Evolutionary conservation across 2,797 vertebrate genomes (phyloP), one percentile per base, ranked within the genome.

Genomic region (Phataginus tetradactyla): DNA sequence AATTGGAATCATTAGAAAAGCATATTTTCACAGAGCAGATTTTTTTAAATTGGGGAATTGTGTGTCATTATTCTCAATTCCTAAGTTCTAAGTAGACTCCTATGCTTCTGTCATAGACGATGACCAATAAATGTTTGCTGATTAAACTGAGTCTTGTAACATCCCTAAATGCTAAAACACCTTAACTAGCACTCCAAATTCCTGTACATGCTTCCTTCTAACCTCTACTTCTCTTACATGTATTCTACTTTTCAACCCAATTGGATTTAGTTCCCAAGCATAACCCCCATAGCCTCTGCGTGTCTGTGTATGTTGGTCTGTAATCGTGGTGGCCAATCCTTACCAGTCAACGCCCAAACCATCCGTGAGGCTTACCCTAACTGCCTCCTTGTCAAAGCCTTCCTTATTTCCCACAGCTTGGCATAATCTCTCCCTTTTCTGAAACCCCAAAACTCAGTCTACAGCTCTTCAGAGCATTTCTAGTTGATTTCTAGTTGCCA

Each of bases 1-100:
- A 91, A 68, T 49, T 61, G 77, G 45, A 95, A 64, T 93, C 18
- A 75, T 89, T 86, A 72, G 18, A 91, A 89, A 81, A 86, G 11
- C 17, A 6, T 74, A 85, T 85, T 93, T 92, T 94, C 34, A 90
- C 17, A 75, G 27, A 72, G 77, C 23, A 86, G n/a, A 45, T 61
- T 91, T 80, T 79, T 72, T 25, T 11, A 55, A 83, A 57, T 72
- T 29, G 21, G 21, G 18, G 27, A 78, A 84, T 42, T 93, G n/a
- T 6, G 87, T 74, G 78, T 42, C 39, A 66, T 88, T 53, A 96
- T 59, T 87, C 29, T 77, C 45, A 91, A 68, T 86, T 89, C 37
- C 2, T 25, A 78, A 68, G 20, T 79, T 39, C 63, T 61, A 84
- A 23, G 25, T 53, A 32, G 86, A 61, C 39, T 83, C 34, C 42